phyloP scores from a whole-genome alignment of 1,140 invertebrate species.

The Leptonema lineaticorne region DNA sequence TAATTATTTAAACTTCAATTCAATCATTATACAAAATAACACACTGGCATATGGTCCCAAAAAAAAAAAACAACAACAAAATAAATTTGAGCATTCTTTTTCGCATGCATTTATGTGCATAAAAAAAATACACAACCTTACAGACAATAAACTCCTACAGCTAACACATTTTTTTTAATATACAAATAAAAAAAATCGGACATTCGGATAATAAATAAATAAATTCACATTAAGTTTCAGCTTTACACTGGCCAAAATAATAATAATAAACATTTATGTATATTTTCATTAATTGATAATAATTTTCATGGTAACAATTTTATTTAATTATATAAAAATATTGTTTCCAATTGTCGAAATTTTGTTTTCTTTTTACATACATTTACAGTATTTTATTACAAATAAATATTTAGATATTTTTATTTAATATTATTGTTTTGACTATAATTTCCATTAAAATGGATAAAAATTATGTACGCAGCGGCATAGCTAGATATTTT shows the following conservation, averaged over 20 bases:
- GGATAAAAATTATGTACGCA: too few species aligned
- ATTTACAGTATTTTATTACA: not conserved
- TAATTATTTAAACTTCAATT: constrained; percentile 1
- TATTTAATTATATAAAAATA: constrained; percentile 7
- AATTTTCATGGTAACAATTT: constrained; percentile 38
- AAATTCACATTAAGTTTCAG: constrained; percentile 25
- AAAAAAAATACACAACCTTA: constrained; percentile 21
- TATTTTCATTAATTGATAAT: constrained; percentile 7
- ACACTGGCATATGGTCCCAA: constrained; percentile 39
- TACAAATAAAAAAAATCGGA: constrained; percentile 15
- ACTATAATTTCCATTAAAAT: too few species aligned
- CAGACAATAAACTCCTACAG: not conserved
- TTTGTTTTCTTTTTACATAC: not conserved
- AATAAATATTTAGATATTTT: not conserved
- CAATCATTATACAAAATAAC: not conserved
- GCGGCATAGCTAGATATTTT: too few species aligned
- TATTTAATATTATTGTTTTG: not conserved
- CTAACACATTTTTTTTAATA: not conserved
- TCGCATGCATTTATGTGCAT: too few species aligned
- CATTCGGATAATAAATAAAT: constrained; percentile 31
- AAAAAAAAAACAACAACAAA: too few species aligned
- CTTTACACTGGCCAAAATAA: constrained; percentile 35
- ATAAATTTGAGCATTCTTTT: constrained; percentile 35
- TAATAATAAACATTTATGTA: too few species aligned
- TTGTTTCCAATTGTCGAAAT: not conserved